Conservation (phyloP, 2,888 invertebrate species). For the Allolobophora icterica region DNA sequence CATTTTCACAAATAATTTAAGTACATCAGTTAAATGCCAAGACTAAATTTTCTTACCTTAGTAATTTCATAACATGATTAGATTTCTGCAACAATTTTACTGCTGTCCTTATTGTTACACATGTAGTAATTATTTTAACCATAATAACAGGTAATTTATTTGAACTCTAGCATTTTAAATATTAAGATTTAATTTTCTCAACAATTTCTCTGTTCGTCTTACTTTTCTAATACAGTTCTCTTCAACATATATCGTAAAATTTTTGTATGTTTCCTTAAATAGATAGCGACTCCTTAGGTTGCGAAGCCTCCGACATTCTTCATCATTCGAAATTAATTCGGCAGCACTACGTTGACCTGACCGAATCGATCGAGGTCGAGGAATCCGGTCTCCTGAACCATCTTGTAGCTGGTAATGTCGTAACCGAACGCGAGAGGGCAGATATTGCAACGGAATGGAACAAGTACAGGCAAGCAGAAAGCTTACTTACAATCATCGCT, state of each 20-base stretch:
- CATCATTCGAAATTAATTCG: neutral
- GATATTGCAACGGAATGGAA: neutral
- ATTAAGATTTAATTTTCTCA: neutral
- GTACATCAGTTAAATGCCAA: too few relatives aligned
- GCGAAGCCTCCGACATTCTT: neutral
- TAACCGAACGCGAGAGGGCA: neutral
- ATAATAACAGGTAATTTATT: too few relatives aligned
- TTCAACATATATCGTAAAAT: neutral
- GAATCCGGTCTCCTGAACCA: neutral
- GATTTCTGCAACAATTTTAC: too few relatives aligned
- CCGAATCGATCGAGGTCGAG: neutral
- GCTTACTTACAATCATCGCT: neutral
- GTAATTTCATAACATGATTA: too few relatives aligned
- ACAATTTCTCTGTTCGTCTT: neutral
- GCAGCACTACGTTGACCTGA: constrained; percentile 13
- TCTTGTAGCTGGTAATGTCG: neutral
- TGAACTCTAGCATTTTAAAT: neutral
- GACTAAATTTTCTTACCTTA: too few relatives aligned
- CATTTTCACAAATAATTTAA: too few relatives aligned
- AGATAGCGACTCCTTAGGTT: neutral
- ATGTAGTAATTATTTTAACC: too few relatives aligned
- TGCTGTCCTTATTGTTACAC: too few relatives aligned
- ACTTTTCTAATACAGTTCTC: neutral
- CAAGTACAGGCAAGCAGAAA: neutral
- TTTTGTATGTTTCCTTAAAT: neutral